Conservation (phyloP, 2,888 invertebrate genomes). For the Cantharis lateralis region DNA sequence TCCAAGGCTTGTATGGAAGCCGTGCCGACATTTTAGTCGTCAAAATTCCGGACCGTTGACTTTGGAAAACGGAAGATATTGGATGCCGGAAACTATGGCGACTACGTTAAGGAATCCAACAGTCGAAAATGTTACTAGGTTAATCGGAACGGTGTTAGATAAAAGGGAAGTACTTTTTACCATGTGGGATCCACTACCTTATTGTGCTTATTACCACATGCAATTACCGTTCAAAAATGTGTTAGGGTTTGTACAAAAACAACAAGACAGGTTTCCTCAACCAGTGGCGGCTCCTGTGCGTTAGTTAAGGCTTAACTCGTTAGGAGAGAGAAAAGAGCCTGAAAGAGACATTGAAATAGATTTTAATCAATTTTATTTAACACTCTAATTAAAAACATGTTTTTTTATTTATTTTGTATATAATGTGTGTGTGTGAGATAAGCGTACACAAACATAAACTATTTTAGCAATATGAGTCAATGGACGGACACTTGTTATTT, state of each 20-base stretch:
- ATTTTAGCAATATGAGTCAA: constrained; percentile 27
- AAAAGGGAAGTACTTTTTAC: constrained; percentile 80
- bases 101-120: constrained; percentile 57
- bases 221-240: constrained; percentile 71
- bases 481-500: constrained; percentile 15
- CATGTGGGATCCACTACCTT: constrained; percentile 85
- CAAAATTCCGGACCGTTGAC: constrained; percentile 60
- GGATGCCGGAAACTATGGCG: constrained; percentile 64
- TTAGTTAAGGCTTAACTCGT: constrained; percentile 36
- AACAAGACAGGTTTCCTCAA: constrained; percentile 52
- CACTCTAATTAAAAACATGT: constrained; percentile 11
- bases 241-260: constrained; percentile 60
- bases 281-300: constrained; percentile 53
- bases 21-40: constrained; percentile 65
- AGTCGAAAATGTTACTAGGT: constrained; percentile 61
- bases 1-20: constrained; percentile 66
- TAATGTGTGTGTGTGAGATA: constrained; percentile 9
- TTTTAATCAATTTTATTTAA: constrained; percentile 11
- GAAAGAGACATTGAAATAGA: constrained; percentile 23
- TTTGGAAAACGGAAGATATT: constrained; percentile 60
- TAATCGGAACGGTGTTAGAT: constrained; percentile 72
- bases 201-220: constrained; percentile 84
- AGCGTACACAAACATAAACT: constrained; percentile 17
- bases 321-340: constrained; percentile 52
- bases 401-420: constrained; percentile 26